phyloP scores from a whole-genome alignment of 2,888 invertebrate genomes.

The Augiades crinisus region DNA sequence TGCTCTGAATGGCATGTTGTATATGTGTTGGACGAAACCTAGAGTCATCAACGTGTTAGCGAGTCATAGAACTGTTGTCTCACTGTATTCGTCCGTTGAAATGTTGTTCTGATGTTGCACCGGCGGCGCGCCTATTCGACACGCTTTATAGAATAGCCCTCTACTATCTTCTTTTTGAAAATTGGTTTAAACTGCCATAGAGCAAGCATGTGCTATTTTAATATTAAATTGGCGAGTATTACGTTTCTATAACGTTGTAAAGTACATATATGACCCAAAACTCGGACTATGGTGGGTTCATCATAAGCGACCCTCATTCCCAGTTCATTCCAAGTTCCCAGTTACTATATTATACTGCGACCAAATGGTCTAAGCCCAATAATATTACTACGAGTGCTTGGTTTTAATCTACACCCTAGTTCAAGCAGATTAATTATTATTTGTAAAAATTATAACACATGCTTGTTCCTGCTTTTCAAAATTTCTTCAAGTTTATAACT shows the following conservation, averaged over 20 bases:
- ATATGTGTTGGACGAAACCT: conserved; percentile 44
- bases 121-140: conserved; percentile 38
- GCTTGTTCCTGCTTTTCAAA: conserved; percentile 23
- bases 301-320: no score
- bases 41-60: conserved; percentile 32
- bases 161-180: conserved; percentile 1
- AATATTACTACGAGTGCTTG: no score
- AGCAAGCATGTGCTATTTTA: conserved; percentile 7
- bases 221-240: no score
- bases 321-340: no score
- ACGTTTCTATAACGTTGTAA: no score
- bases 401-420: neutral
- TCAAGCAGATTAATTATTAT: conserved; percentile 24
- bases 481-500: conserved; percentile 21
- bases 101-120: conserved; percentile 32
- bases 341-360: no score
- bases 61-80: conserved; percentile 25
- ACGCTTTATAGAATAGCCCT: conserved; percentile 38
- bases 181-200: conserved; percentile 6
- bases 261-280: no score
- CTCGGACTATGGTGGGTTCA: no score
- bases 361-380: no score
- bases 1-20: conserved; percentile 66
- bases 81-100: conserved; percentile 27
- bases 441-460: conserved; percentile 1